Base-by-base conservation (phyloP, 2,888 invertebrate species). In the Drosophila vallismaia region DNA sequence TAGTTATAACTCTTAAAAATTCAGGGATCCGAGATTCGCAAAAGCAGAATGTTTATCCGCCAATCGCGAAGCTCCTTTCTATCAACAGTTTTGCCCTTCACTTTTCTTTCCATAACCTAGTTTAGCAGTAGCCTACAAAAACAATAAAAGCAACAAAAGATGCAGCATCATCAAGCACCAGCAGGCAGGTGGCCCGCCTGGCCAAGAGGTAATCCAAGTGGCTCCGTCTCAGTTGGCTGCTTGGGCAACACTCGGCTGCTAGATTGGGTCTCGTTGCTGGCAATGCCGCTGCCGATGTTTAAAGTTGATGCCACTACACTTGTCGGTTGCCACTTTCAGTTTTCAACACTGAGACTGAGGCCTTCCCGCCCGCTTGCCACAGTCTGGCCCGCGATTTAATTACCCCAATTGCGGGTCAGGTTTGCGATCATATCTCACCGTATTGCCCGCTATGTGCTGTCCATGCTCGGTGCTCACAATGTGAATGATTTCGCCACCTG, bases 401-500 rank as follows among this genome's bases (percentile, higher is more conserved):
- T 84, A 84, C 78, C 81, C 82, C 81, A 77, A 86, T 82, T 76
- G 78, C 74, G 42, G 33, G 60, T 70, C 49, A 44, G 59, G 50
- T 44, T 69, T 28, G 51, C 51, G 31, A 14, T 57, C 44, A 63
- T 50, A 63, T 63, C 88, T 90, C 80, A 91, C 91, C 82, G 91
- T 89, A 56, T 90, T 89, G 67, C 90, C 91, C 57, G 91, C 91
- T 58, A 90, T 74, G 51, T 91, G 89, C 73, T 89, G 89, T 26
- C 89, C 88, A 57, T 89, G 88, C 70, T 90, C 91, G 71, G 88
- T 89, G 74, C 90, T 90, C 71, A 91, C 90, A 53, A 91, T 89
- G 63, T 91, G 89, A 48, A 92, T 89, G 78, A 93, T 92, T 77
- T 90, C 90, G 44, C 93, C 93, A 38, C 92, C 92, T 1, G 93